phyloP scores from a whole-genome alignment of 2,113 vertebrate species.

The Trichomycterus rosablanca region DNA sequence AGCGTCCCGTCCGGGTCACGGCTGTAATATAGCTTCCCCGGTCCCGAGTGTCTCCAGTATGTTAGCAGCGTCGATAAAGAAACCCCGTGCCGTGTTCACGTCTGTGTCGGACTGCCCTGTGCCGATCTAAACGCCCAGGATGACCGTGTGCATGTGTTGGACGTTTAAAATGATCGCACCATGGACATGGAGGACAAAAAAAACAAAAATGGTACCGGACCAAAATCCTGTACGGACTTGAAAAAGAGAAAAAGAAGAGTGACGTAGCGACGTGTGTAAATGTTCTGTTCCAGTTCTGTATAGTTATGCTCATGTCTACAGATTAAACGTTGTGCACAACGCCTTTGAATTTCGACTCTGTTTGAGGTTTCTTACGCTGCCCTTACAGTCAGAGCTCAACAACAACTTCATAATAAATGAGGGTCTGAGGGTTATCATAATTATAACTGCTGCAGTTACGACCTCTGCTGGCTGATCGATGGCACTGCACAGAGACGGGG shows the following conservation, averaged over 20 bases:
- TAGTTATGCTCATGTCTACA: constrained; percentile 86
- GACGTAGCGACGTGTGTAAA: no score
- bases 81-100: constrained; percentile 52
- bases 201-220: constrained; percentile 80
- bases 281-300: no score
- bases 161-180: constrained; percentile 68
- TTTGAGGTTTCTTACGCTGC: constrained; percentile 1
- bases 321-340: constrained; percentile 86
- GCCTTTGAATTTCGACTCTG: constrained; percentile 34
- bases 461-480: no score
- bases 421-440: no score
- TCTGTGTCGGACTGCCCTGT: constrained; percentile 72
- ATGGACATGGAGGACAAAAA: constrained; percentile 63
- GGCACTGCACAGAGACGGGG: no score
- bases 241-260: constrained; percentile 51
- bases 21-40: constrained; percentile 89
- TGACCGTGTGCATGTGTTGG: constrained; percentile 87
- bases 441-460: no score
- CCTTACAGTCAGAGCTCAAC: no score
- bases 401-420: no score
- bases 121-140: constrained; percentile 73
- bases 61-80: constrained; percentile 45
- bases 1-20: constrained; percentile 81
- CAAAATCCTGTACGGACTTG: constrained; percentile 74
- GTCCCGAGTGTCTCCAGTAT: constrained; percentile 67